phyloP scores from a whole-genome alignment of 1,140 invertebrate genomes.

The Drosophila lini region DNA sequence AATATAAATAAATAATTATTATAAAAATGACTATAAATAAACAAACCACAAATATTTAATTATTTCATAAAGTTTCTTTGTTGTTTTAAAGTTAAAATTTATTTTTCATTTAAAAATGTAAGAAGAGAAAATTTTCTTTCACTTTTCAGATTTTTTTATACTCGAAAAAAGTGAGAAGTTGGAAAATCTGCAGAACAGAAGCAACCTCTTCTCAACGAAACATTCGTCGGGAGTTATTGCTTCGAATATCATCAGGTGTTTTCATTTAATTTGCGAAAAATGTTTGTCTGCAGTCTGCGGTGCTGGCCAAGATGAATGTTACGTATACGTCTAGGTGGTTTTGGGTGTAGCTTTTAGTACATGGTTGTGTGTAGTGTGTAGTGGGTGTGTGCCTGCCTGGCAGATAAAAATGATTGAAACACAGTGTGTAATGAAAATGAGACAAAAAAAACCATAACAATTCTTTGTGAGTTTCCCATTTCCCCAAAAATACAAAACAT shows the following conservation, averaged over 20 bases:
- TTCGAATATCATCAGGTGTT: slow-evolving; percentile 77
- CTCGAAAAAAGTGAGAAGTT: neutral
- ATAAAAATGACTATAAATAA: neutral
- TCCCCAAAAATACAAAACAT: slow-evolving; percentile 1
- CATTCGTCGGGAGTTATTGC: slow-evolving; percentile 29
- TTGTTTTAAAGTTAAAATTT: neutral
- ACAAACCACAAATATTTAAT: neutral
- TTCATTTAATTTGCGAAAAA: slow-evolving; percentile 84
- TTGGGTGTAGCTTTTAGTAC: neutral
- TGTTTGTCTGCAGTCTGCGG: slow-evolving; percentile 64
- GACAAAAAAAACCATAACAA: slow-evolving; percentile 1
- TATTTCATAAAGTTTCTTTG: neutral
- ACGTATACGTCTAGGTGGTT: slow-evolving; percentile 9
- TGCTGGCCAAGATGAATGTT: slow-evolving; percentile 37
- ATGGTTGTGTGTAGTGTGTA: neutral
- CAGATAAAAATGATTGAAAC: slow-evolving; percentile 41
- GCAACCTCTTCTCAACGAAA: neutral
- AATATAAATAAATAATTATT: neutral
- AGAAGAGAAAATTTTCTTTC: neutral
- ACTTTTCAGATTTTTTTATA: neutral
- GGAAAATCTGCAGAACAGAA: neutral
- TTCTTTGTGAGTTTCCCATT: slow-evolving; percentile 2
- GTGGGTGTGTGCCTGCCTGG: neutral
- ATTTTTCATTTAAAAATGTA: neutral
- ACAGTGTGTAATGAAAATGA: slow-evolving; percentile 1